Evolutionary conservation across 2,113 vertebrate genomes (phyloP).

Genomic region (Lampris megalopsis): DNA sequence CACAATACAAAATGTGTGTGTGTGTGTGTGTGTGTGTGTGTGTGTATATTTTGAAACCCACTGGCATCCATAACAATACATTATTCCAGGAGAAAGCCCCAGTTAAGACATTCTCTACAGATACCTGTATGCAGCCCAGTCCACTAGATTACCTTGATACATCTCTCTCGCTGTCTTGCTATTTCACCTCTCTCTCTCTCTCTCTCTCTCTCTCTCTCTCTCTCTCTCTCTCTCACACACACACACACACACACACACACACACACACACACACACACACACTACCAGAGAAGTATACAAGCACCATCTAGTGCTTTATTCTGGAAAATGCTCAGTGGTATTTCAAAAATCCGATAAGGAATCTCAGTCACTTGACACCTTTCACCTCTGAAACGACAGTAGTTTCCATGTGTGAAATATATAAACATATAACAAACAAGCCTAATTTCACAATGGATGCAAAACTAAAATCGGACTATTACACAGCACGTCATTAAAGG

Average conservation of each 20-base stretch:
- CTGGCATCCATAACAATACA: slow-evolving; percentile 17
- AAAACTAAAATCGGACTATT: too few relatives aligned
- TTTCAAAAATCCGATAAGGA: slow-evolving; percentile 18
- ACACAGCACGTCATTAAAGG: too few relatives aligned
- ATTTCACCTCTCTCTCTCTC: not conserved
- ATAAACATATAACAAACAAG: too few relatives aligned
- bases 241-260: slow-evolving; percentile 45
- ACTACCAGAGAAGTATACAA: slow-evolving; percentile 86
- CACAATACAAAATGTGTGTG: slow-evolving; percentile 36
- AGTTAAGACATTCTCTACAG: slow-evolving; percentile 33
- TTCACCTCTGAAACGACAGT: too few relatives aligned
- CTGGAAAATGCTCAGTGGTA: slow-evolving; percentile 83
- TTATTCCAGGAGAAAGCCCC: slow-evolving; percentile 31
- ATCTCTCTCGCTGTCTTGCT: not conserved
- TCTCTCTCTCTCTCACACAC: not conserved
- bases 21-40: slow-evolving; percentile 3
- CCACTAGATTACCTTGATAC: slow-evolving; percentile 8
- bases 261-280: slow-evolving; percentile 43
- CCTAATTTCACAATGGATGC: too few relatives aligned
- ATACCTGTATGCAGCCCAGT: slow-evolving; percentile 64
- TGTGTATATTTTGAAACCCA: slow-evolving; percentile 12
- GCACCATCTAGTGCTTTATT: slow-evolving; percentile 95
- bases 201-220: not conserved
- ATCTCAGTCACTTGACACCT: not conserved
- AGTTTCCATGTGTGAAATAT: too few relatives aligned